Evolutionary conservation across 2,888 invertebrate genomes (phyloP).

Genomic region (Sinhomidia bicolor): DNA sequence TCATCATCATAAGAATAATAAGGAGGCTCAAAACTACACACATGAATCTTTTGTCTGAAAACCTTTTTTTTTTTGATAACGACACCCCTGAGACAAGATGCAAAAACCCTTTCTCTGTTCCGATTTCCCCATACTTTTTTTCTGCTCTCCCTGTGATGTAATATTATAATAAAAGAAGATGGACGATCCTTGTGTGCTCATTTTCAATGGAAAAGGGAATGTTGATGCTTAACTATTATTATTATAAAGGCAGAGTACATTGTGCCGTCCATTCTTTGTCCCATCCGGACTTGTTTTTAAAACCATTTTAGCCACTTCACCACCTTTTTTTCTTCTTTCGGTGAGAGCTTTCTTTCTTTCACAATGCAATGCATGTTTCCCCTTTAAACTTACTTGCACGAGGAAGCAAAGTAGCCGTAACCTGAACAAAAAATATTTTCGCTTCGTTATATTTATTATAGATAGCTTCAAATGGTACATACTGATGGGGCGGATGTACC

Average conservation of each 20-base stretch:
- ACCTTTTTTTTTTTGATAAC: constrained; percentile 59
- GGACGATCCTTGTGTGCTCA: constrained; percentile 61
- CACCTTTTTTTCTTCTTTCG: constrained; percentile 37
- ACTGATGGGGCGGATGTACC: constrained; percentile 28
- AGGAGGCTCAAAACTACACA: too few relatives aligned
- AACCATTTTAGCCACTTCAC: constrained; percentile 60
- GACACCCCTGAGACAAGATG: constrained; percentile 68
- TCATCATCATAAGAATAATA: constrained; percentile 37
- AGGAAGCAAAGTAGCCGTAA: too few relatives aligned
- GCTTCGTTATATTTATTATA: not conserved
- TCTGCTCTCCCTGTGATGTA: constrained; percentile 19
- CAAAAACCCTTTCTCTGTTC: constrained; percentile 69
- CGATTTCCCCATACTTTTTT: constrained; percentile 26
- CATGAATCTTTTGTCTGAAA: constrained; percentile 59
- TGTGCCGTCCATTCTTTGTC: constrained; percentile 53
- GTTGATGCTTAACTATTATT: constrained; percentile 23
- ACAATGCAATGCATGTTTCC: not conserved
- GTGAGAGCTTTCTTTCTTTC: not conserved
- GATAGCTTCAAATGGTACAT: not conserved
- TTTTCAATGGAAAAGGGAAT: constrained; percentile 53
- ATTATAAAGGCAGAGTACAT: constrained; percentile 42
- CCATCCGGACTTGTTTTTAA: constrained; percentile 51
- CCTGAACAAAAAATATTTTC: not conserved
- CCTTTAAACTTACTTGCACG: not conserved
- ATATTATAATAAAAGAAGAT: constrained; percentile 59